Evolutionary conservation across 1,140 invertebrate genomes (phyloP), one percentile per base, ranked within the genome.

Genomic region (Hydropsyche tenuis): DNA sequence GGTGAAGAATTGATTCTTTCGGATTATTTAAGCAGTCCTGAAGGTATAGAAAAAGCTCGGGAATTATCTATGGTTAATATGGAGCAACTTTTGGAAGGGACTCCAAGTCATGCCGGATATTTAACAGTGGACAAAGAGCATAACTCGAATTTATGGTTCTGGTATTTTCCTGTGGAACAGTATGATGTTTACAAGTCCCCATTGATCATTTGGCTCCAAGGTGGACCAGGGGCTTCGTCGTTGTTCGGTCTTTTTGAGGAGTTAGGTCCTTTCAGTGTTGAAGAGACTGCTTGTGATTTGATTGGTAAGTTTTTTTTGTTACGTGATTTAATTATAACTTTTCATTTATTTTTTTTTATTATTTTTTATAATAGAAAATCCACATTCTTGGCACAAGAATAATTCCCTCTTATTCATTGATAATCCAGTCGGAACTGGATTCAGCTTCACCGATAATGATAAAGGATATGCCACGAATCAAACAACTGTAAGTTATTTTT

Each of bases 81-180:
- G 0, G 81, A 82, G 0, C 80, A 81, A 69, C 48, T 84, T 18
- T 56, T 83, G 7, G 83, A 82, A 14, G 81, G 77, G 48, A 81
- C 84, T 78, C 81, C 83, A 16, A 85, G 84, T 73, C 84, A 84
- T 72, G 80, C 84, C 37, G 84, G 84, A 25, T 86, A 85, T 45
- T 71, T 77, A 62, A 93, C 91, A 0, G 91, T 95, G 2, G 92
- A 95, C 78, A 88, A 90, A 76, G 79, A 87, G 46, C 92, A 86
- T 79, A 90, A 93, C 77, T 93, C 93, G 0, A 95, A 95, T 80
- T 86, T 95, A 75, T 96, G 94, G 84, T 95, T 95, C 81, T 96
- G 94, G 94, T 96, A 93, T 78, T 96, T 95, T 80, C 93, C 93
- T 0, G 90, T 93, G 0, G 81, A 86, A 60, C 79, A 82, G 7